Base-by-base conservation (phyloP, 2,113 vertebrate species). In the Limnothrissa miodon region DNA sequence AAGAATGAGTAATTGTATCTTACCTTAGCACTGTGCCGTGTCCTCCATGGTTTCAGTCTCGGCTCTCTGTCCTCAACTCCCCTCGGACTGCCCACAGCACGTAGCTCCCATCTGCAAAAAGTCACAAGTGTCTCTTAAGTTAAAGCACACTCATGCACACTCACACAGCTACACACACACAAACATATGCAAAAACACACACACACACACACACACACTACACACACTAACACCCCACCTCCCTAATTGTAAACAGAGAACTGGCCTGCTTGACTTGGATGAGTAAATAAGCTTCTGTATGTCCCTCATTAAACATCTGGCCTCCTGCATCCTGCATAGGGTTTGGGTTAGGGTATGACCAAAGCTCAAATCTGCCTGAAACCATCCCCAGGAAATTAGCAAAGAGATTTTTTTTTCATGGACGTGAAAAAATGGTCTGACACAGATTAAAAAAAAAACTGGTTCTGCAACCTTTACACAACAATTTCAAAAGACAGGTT, bases 381-480 rank as follows among this genome's bases (percentile, higher is more conserved):
- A 79, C 21, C 9, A 78, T n/a, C 25, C 78, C 0, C 66, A 17
- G 29, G 42, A 42, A 15, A 42, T 42, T 33, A 45, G 79, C 80
- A 87, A 87, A 80, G 80, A 81, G 84, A 62, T 86, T 79, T 45
- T 44, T 1, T n/a, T 74, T 74, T 33, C 15, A 29, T 15, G 29
- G 66, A 74, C 66, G 36, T 70, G n/a, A n/a, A 74, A 74, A 74
- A 80, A 86, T 19, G 45, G 78, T 70, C 79, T 70, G 84, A n/a
- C 79, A 87, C 39, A 80, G 48, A 84, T 81, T 86, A 80, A 85
- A 79, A 36, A 82, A 93, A 42, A 83, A 94, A 94, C 93, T 85
- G 91, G 93, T 93, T 94, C 88, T 88, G 86, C 92, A 87, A 85
- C 91, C 84, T 90, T 15, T 19, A 74, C 79, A 48, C 45, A n/a